These are phyloP conservation scores for Euproctis similis DNA, from an alignment of 2,888 invertebrate species.

Conservation along the genomic window DNA sequence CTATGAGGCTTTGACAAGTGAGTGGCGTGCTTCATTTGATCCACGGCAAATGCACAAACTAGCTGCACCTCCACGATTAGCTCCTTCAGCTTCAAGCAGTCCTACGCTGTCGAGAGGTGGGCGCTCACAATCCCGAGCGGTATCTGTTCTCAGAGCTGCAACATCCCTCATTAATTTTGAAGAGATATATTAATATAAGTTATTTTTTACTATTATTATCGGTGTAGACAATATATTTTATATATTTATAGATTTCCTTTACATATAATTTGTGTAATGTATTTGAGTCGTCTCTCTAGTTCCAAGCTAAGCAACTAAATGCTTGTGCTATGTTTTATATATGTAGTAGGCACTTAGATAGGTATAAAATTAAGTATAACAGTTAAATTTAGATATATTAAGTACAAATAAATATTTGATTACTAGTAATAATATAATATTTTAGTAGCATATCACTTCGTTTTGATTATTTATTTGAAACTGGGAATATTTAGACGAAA, in stretches of 20 bases:
- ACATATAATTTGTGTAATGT: too few species aligned
- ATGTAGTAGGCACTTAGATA: too few species aligned
- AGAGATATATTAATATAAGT: conserved; percentile 52
- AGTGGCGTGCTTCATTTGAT: conserved; percentile 59
- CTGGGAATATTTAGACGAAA: conserved; percentile 49
- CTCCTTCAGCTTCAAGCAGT: conserved; percentile 44
- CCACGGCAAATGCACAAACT: conserved; percentile 50
- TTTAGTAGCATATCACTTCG: neutral
- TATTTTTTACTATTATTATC: too few species aligned
- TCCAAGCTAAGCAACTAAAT: too few species aligned
- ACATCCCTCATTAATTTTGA: conserved; percentile 65
- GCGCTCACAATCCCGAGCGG: conserved; percentile 55
- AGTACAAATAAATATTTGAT: neutral
- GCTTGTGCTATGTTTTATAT: too few species aligned
- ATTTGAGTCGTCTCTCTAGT: too few species aligned
- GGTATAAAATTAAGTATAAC: too few species aligned
- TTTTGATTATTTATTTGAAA: conserved; percentile 15
- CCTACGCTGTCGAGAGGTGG: conserved; percentile 41
- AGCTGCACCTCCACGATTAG: conserved; percentile 56
- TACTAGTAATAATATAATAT: neutral
- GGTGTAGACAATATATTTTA: too few species aligned
- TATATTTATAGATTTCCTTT: too few species aligned
- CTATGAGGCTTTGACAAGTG: conserved; percentile 51
- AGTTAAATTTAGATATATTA: too few species aligned
- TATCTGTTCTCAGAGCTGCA: conserved; percentile 58